These are phyloP conservation scores for Megathymus violae DNA, from an alignment of 1,140 invertebrate genomes.

Conservation along the genomic window DNA sequence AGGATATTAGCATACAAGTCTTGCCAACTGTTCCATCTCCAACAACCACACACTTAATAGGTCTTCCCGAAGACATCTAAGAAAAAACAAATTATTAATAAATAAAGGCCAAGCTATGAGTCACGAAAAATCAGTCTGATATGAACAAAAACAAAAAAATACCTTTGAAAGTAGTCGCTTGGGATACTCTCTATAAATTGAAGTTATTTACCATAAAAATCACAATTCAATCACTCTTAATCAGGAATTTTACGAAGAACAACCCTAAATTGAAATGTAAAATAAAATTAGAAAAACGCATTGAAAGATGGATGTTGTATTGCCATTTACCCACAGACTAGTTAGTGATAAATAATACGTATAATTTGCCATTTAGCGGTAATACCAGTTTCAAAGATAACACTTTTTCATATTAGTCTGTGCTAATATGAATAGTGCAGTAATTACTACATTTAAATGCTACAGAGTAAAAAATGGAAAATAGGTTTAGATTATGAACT, in stretches of 20 bases:
- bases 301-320: conserved; percentile 51
- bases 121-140: conserved; percentile 60
- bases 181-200: conserved; percentile 1
- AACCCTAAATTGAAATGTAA: conserved; percentile 42
- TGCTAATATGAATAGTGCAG: no score
- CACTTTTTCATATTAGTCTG: no score
- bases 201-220: conserved; percentile 7
- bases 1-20: conserved; percentile 99
- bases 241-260: conserved; percentile 3
- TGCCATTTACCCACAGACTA: conserved; percentile 29
- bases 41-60: conserved; percentile 98
- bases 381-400: no score
- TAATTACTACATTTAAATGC: no score
- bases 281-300: conserved; percentile 54
- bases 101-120: conserved; percentile 72
- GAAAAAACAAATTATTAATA: conserved; percentile 61
- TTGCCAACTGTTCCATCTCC: conserved; percentile 97
- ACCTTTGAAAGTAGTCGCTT: conserved; percentile 30
- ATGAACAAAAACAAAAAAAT: conserved; percentile 42
- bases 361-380: no score
- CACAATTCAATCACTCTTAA: neutral
- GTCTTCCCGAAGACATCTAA: conserved; percentile 92
- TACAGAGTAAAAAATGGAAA: no score
- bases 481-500: no score
- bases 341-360: no score